Base-by-base conservation (phyloP, 2,797 vertebrate genomes). In the Halcyon smyrnensis region DNA sequence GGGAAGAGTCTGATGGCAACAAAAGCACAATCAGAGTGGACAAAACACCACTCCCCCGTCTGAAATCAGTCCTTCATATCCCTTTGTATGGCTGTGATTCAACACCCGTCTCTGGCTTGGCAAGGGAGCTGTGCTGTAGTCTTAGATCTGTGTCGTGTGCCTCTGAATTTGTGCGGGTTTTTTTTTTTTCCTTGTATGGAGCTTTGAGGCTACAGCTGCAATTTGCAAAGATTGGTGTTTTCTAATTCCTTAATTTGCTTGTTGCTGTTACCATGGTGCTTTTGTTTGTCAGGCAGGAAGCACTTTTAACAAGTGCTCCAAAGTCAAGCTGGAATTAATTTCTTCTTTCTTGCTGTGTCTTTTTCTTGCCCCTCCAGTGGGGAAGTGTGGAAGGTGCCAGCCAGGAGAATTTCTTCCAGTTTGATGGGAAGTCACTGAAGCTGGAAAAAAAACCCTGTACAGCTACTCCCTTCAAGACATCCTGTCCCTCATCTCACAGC, bases 251-350 rank as follows among this genome's bases (percentile, higher is more conserved):
- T 93, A 92, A 96, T 95, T 95, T 93, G 64, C 84, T 95, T 95
- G 84, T 85, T 94, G 71, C 71, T 80, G 96, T 97, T 95, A 85
- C 96, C 95, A 95, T 95, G 95, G 94, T 71, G 86, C 84, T 95
- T 83, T 89, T 54, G 68, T 82, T 94, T 96, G 94, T 84, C 94
- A 90, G 81, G 45, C 91, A 57, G 30, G 54, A 77, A 91, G 18
- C 45, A 50, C 65, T 76, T 67, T 59, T 73, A 70, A 75, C 56
- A 76, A 95, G 79, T 87, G 85, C 57, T n/a, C 51, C 81, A 51
- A 84, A 96, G 39, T 84, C 56, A 94, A 87, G 68, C 80, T 92
- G 88, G 81, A 89, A 95, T 92, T 84, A 85, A 83, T 90, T 87
- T 76, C 78, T 90, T 11, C 63, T 82, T 91, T 92, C 46, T 81